Evolutionary conservation across 2,797 vertebrate genomes (phyloP).

Genomic region (Sebastiscus albofasciatus): DNA sequence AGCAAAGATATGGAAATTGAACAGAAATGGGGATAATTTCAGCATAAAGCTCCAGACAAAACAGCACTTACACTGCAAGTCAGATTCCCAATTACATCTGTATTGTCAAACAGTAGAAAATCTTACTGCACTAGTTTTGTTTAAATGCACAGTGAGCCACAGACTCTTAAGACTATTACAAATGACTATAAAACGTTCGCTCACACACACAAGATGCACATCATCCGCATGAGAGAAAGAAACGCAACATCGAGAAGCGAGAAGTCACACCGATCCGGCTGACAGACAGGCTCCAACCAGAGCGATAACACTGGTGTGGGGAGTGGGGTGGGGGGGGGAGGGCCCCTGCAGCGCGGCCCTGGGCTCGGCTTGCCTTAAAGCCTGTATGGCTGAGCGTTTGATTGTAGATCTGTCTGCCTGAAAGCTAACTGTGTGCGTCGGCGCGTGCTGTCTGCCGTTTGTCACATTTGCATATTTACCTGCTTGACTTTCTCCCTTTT

Average conservation of each 20-base stretch:
- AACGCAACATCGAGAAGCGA: neutral
- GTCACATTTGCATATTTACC: conserved; percentile 47
- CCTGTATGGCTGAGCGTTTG: conserved; percentile 22
- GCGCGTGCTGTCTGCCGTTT: conserved; percentile 24
- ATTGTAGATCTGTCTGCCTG: conserved; percentile 50
- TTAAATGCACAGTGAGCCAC: neutral
- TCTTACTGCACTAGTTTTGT: neutral
- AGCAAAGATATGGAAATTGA: conserved; percentile 5
- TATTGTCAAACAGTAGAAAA: neutral
- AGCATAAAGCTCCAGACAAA: conserved; percentile 3
- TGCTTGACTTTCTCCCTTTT: conserved; percentile 23
- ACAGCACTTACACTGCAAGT: neutral
- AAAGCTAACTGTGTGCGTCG: conserved; percentile 30
- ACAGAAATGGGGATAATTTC: conserved; percentile 4
- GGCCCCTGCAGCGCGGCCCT: conserved; percentile 58
- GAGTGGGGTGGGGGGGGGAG: conserved; percentile 52
- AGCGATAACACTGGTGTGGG: conserved; percentile 77
- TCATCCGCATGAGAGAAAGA: conserved; percentile 37
- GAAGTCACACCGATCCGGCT: conserved; percentile 64
- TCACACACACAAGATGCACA: conserved; percentile 14
- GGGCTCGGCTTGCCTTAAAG: conserved; percentile 54
- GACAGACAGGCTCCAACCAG: conserved; percentile 78
- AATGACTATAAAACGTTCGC: neutral
- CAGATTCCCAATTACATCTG: neutral
- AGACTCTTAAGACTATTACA: neutral